A percentile compares a stretch with the other conserved stretches of the same genome.
Conservation (phyloP, 2,797 vertebrate genomes). For the Huso huso region DNA sequence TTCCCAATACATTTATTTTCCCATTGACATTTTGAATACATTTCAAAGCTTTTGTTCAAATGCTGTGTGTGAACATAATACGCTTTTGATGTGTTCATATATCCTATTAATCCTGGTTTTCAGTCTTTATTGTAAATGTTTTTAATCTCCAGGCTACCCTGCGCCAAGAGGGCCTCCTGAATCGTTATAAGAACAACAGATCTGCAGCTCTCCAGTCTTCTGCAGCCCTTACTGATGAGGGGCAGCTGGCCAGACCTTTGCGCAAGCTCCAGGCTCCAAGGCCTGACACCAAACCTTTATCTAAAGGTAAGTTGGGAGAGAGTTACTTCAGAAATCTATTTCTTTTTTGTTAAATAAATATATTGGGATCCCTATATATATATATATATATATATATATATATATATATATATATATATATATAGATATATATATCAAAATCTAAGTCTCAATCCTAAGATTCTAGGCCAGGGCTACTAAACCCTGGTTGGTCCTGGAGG, state of each 20-base stretch:
- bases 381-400: too few species aligned
- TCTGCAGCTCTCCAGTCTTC: slow-evolving; percentile 30
- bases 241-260: slow-evolving; percentile 19
- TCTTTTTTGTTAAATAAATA: too few species aligned
- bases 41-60: background rate
- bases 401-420: too few species aligned
- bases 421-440: too few species aligned
- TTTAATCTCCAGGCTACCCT: slow-evolving; percentile 52
- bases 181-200: slow-evolving; percentile 46
- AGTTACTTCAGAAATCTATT: too few species aligned
- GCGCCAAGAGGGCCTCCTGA: slow-evolving; percentile 52
- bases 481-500: too few species aligned
- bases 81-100: background rate
- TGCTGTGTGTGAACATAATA: background rate
- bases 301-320: slow-evolving; percentile 28
- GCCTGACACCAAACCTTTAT: slow-evolving; percentile 22
- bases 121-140: slow-evolving; percentile 19
- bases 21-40: background rate
- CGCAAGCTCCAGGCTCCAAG: slow-evolving; percentile 8
- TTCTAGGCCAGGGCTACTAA: too few species aligned
- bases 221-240: slow-evolving; percentile 22
- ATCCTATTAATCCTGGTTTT: background rate
- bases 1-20: background rate
- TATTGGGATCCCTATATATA: too few species aligned
- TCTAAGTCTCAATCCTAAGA: too few species aligned